A percentile compares a stretch with the other conserved stretches of the same genome.
phyloP scores from a whole-genome alignment of 2,888 invertebrate species.

The Salpingus planirostris region DNA sequence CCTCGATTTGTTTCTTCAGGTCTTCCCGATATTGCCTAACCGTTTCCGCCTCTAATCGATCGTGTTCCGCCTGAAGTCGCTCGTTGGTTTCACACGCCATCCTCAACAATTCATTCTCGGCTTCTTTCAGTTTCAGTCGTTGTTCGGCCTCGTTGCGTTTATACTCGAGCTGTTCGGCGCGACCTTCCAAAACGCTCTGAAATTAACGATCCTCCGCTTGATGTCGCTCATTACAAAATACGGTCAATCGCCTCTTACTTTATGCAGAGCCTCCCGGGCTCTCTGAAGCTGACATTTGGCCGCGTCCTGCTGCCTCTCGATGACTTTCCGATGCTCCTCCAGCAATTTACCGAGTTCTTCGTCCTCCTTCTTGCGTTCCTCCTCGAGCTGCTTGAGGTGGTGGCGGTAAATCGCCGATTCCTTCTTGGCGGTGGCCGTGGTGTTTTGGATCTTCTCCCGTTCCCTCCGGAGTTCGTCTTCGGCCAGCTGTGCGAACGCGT shows the following conservation, averaged over 20 bases:
- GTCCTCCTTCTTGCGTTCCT: constrained; percentile 32
- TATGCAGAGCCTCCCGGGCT: constrained; percentile 29
- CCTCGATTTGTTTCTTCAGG: constrained; percentile 37
- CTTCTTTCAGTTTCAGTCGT: constrained; percentile 28
- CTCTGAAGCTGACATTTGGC: constrained; percentile 29
- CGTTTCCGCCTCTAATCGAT: constrained; percentile 26
- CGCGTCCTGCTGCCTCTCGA: constrained; percentile 32
- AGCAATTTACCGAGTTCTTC: constrained; percentile 26
- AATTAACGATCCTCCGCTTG: background rate
- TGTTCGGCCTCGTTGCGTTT: constrained; percentile 31
- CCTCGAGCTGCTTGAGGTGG: constrained; percentile 30
- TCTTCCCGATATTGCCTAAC: constrained; percentile 33
- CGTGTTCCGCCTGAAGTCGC: constrained; percentile 32
- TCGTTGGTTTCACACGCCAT: constrained; percentile 31
- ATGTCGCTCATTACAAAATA: background rate
- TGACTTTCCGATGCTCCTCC: constrained; percentile 24
- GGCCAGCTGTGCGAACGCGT: constrained; percentile 29
- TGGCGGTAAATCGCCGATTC: constrained; percentile 33
- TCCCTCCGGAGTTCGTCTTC: constrained; percentile 32
- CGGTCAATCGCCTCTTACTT: constrained; percentile 5
- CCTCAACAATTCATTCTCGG: constrained; percentile 33
- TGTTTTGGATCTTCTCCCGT: constrained; percentile 19
- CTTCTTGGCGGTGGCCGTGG: constrained; percentile 21
- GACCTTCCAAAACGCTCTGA: constrained; percentile 32
- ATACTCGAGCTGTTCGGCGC: constrained; percentile 32